Percentiles rank a stretch among this genome's conserved stretches.
phyloP scores from a whole-genome alignment of 2,797 vertebrate species.

The Geotrypetes seraphini region DNA sequence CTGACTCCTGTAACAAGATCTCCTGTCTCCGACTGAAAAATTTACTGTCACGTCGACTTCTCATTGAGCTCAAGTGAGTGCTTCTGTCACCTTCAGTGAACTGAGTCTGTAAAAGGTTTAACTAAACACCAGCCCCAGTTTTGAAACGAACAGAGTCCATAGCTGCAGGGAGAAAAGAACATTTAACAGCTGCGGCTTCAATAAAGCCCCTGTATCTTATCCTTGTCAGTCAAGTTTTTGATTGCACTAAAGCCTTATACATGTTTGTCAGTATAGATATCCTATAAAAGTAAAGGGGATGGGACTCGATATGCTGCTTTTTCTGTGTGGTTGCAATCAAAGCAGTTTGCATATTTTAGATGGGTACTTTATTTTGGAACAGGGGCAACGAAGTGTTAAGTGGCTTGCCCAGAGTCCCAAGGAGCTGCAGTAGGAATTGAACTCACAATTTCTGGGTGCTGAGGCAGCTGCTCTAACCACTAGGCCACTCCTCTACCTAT shows the following conservation, averaged over 20 bases:
- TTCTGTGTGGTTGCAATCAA: no score
- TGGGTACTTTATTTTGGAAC: no score
- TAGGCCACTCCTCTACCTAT: no score
- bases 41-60: conserved; percentile 94
- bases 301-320: no score
- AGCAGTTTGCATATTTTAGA: no score
- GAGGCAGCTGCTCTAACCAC: no score
- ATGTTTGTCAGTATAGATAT: background rate
- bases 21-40: conserved; percentile 94
- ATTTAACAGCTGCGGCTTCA: conserved; percentile 7
- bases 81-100: conserved; percentile 93
- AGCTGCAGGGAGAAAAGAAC: conserved; percentile 12
- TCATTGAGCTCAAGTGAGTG: conserved; percentile 88
- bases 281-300: no score
- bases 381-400: no score
- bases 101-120: conserved; percentile 54
- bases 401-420: no score
- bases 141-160: conserved; percentile 38
- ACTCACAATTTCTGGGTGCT: no score
- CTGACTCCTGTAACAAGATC: conserved; percentile 99
- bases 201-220: background rate
- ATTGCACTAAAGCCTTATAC: background rate
- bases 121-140: conserved; percentile 48
- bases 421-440: no score
- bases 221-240: background rate